Evolutionary conservation across 2,113 vertebrate genomes (phyloP).

Genomic region (Aldabrachelys gigantea): DNA sequence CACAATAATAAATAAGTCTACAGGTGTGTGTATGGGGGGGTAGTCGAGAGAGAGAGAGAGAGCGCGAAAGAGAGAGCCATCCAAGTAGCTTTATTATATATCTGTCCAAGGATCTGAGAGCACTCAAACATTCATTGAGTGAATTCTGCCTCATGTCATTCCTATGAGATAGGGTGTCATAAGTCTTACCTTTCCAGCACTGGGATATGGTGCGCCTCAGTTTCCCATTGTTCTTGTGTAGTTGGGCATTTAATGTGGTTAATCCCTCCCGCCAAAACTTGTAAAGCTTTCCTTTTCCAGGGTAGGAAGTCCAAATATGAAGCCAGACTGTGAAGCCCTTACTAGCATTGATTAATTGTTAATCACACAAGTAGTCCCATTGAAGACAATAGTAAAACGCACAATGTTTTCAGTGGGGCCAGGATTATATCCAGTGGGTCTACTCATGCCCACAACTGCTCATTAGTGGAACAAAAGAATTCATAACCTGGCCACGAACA

Average conservation of each 20-base stretch:
- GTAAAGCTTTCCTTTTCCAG: background rate
- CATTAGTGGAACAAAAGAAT: too few species aligned
- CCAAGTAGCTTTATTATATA: background rate
- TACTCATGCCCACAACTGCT: background rate
- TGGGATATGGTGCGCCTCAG: background rate
- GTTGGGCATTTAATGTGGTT: conserved; percentile 8
- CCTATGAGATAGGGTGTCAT: background rate
- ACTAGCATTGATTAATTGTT: background rate
- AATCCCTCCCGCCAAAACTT: background rate
- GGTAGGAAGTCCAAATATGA: background rate
- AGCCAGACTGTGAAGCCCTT: background rate
- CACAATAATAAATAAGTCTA: conserved; percentile 22
- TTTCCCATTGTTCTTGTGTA: background rate
- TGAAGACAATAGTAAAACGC: rapidly evolving
- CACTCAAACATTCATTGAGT: background rate
- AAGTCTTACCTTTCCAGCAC: background rate
- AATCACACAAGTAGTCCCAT: background rate
- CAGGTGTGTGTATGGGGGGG: background rate
- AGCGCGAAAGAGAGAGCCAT: background rate
- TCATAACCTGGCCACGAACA: too few species aligned
- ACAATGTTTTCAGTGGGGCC: background rate
- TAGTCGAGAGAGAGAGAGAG: too few species aligned
- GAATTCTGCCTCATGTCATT: background rate
- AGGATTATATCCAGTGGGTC: background rate
- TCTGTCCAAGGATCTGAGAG: conserved; percentile 9